phyloP scores from a whole-genome alignment of 2,797 vertebrate species.

The Miichthys miiuy region DNA sequence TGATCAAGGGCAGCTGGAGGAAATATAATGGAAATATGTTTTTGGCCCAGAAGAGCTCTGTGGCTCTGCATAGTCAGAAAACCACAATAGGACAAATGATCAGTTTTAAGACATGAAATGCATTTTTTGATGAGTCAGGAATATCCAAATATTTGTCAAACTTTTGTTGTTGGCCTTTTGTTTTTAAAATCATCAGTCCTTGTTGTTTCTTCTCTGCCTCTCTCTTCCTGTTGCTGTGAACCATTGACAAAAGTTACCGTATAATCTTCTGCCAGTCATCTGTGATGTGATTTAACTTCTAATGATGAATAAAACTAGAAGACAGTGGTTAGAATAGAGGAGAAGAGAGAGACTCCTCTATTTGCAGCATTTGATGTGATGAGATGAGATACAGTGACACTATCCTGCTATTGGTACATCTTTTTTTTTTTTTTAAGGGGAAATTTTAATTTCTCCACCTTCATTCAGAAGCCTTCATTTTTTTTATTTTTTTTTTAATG shows the following conservation, averaged over 20 bases:
- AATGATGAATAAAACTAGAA: not conserved
- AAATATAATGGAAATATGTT: no score
- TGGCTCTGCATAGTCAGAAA: conserved; percentile 1
- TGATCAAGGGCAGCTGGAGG: not conserved
- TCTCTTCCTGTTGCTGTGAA: not conserved
- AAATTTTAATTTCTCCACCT: not conserved
- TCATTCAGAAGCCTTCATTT: not conserved
- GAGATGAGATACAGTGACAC: not conserved
- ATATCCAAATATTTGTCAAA: not conserved
- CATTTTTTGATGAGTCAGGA: not conserved
- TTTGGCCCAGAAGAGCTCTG: not conserved
- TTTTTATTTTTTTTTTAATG: not conserved
- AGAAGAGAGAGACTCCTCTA: no score
- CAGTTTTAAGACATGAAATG: not conserved
- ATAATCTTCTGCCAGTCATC: not conserved
- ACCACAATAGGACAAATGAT: not conserved
- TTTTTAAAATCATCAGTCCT: no score
- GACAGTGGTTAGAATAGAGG: not conserved
- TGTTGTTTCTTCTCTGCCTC: not conserved
- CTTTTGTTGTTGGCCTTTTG: not conserved
- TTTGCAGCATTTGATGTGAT: not conserved
- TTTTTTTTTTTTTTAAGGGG: conserved; percentile 1
- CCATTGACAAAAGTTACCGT: accelerated
- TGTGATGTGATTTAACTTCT: not conserved
- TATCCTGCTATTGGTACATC: not conserved